Percentiles rank a stretch among this genome's conserved stretches.
phyloP scores from a whole-genome alignment of 2,113 vertebrate genomes.

The Laticauda laticaudata region DNA sequence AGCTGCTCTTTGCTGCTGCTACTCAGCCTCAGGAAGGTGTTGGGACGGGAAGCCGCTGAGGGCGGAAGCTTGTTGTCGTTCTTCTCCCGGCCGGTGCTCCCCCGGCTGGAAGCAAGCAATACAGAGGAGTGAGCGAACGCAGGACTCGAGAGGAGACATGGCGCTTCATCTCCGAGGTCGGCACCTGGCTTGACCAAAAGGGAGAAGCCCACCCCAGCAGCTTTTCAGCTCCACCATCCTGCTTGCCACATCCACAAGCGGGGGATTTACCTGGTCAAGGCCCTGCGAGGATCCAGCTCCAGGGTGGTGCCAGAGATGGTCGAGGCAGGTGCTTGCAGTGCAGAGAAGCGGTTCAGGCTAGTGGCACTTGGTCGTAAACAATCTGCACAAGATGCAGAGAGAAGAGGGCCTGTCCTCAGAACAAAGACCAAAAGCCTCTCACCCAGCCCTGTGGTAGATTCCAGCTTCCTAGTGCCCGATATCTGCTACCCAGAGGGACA shows the following conservation, averaged over 20 bases:
- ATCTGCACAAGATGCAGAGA: conserved; percentile 72
- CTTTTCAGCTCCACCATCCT: not conserved
- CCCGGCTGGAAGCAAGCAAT: conserved; percentile 63
- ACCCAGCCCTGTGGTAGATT: not conserved
- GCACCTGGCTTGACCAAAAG: rapidly evolving
- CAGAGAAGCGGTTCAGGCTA: conserved; percentile 92
- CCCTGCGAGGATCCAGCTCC: conserved; percentile 85
- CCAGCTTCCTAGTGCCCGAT: not conserved
- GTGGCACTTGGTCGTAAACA: conserved; percentile 81
- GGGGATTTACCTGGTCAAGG: conserved; percentile 81
- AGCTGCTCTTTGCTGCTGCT: conserved; percentile 88
- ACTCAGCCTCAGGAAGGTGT: conserved; percentile 75
- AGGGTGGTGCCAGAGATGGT: conserved; percentile 73
- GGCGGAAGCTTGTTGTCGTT: conserved; percentile 87
- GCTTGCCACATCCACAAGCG: rapidly evolving
- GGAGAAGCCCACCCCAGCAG: not conserved
- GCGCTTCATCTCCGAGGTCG: not conserved
- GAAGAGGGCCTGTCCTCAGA: not conserved
- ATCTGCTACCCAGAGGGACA: not conserved
- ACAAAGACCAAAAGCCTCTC: too few relatives aligned
- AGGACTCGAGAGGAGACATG: not conserved
- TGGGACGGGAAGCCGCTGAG: conserved; percentile 69
- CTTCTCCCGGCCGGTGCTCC: conserved; percentile 83
- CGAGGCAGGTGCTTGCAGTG: conserved; percentile 83
- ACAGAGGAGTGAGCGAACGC: not conserved